Percentiles rank a stretch among this genome's conserved stretches.
These are phyloP conservation scores for Procambarus virginalis DNA, from an alignment of 1,140 invertebrate species.

Conservation along the genomic window DNA sequence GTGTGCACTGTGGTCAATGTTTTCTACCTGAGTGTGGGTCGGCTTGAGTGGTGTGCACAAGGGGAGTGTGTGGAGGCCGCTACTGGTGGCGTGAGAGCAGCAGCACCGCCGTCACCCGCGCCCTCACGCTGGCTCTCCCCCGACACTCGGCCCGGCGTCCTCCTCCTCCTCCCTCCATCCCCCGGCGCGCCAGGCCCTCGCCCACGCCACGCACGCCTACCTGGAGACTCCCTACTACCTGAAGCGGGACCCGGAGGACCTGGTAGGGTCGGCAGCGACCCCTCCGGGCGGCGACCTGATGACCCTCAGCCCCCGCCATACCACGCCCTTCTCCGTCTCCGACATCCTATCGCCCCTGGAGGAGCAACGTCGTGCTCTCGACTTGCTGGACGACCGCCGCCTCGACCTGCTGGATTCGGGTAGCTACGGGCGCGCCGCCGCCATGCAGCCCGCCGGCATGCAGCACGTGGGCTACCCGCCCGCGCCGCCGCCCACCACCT, in stretches of 20 bases:
- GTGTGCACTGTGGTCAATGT: conserved; percentile 65
- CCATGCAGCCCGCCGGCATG: conserved; percentile 71
- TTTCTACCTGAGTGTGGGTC: conserved; percentile 62
- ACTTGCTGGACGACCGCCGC: conserved; percentile 64
- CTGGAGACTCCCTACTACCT: conserved; percentile 61
- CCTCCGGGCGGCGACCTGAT: conserved; percentile 72
- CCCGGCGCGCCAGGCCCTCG: conserved; percentile 39
- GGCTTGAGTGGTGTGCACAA: conserved; percentile 50
- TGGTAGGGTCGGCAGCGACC: conserved; percentile 56
- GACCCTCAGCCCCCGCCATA: conserved; percentile 79
- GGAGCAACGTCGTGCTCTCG: conserved; percentile 79
- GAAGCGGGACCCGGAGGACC: conserved; percentile 66
- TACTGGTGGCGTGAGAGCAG: conserved; percentile 28
- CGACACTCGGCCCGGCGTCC: conserved; percentile 37
- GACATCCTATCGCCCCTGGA: conserved; percentile 95
- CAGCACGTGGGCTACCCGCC: conserved; percentile 74
- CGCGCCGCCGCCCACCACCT: conserved; percentile 77
- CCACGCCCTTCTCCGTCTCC: conserved; percentile 94
- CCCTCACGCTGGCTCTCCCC: conserved; percentile 57
- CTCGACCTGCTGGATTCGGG: conserved; percentile 58
- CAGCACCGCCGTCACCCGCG: conserved; percentile 22
- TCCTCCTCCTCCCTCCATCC: conserved; percentile 61
- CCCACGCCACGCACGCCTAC: conserved; percentile 53
- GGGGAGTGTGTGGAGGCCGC: conserved; percentile 36
- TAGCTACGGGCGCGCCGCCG: conserved; percentile 59